Conservation (phyloP, 1,140 invertebrate genomes). For the Papilio machaon region DNA sequence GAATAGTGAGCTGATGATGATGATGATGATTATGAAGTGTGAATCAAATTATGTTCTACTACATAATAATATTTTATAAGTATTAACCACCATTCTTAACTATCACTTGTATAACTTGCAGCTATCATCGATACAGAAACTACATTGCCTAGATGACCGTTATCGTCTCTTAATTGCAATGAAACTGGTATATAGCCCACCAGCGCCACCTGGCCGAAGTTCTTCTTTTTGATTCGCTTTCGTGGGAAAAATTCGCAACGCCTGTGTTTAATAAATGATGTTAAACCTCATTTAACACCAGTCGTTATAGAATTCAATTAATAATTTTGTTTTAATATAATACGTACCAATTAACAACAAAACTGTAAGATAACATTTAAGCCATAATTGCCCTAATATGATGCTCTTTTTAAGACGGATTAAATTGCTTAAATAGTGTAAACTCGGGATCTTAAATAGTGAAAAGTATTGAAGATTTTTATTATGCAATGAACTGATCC, state of each 20-base stretch:
- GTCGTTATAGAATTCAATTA: background rate
- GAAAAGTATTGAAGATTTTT: background rate
- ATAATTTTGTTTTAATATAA: constrained; percentile 24
- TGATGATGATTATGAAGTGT: no score
- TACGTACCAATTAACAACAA: background rate
- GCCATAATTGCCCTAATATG: no score
- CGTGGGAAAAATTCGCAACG: constrained; percentile 51
- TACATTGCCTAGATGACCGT: constrained; percentile 55
- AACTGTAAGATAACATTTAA: background rate
- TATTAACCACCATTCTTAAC: no score
- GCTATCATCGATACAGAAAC: constrained; percentile 51
- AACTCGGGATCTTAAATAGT: no score
- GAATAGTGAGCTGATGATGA: no score
- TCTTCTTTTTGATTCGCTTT: constrained; percentile 51
- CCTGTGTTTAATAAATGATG: constrained; percentile 41
- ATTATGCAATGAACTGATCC: background rate
- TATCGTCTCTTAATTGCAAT: constrained; percentile 55
- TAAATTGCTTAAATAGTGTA: no score
- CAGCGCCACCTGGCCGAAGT: constrained; percentile 51
- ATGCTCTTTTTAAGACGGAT: background rate
- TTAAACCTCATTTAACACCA: constrained; percentile 13
- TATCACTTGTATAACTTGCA: no score
- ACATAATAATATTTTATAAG: background rate
- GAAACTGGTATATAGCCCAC: constrained; percentile 37
- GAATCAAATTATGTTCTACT: no score